A percentile compares a stretch with the other conserved stretches of the same genome.
Evolutionary conservation across 2,113 vertebrate species (phyloP).

Genomic region (Ailuropoda melanoleuca): DNA sequence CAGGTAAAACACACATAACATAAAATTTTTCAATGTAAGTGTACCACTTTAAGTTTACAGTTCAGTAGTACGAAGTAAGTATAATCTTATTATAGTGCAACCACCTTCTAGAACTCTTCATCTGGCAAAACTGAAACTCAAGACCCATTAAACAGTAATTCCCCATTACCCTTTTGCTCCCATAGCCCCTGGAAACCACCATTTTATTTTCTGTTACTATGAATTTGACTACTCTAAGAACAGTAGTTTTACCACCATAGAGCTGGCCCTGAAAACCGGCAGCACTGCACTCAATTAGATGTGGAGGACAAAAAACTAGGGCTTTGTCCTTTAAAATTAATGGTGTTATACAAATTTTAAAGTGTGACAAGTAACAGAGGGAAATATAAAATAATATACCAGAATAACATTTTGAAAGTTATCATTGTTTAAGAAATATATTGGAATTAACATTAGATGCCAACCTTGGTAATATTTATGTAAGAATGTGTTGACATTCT

Average conservation of each 20-base stretch:
- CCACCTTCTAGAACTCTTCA: not conserved
- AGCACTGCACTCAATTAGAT: not conserved
- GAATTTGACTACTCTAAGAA: not conserved
- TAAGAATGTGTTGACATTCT: not conserved
- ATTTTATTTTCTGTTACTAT: not conserved
- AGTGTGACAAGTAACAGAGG: not conserved
- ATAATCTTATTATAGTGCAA: not conserved
- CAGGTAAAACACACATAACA: not conserved
- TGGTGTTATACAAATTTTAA: not conserved
- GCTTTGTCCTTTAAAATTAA: not conserved
- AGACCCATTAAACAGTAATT: not conserved
- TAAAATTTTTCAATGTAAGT: not conserved
- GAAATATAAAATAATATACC: constrained; percentile 12
- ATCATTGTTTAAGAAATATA: not conserved
- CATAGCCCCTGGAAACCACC: not conserved
- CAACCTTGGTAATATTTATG: not conserved
- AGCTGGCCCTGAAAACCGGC: not conserved
- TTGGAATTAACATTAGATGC: not conserved
- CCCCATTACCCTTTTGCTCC: not conserved
- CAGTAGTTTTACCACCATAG: not conserved
- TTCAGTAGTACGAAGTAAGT: not conserved
- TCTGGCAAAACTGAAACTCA: not conserved
- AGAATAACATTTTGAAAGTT: not conserved
- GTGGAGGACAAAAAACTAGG: not conserved
- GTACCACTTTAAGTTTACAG: not conserved